Conservation (phyloP, 2,797 vertebrate species). For the Gymnoscopelus braueri region DNA sequence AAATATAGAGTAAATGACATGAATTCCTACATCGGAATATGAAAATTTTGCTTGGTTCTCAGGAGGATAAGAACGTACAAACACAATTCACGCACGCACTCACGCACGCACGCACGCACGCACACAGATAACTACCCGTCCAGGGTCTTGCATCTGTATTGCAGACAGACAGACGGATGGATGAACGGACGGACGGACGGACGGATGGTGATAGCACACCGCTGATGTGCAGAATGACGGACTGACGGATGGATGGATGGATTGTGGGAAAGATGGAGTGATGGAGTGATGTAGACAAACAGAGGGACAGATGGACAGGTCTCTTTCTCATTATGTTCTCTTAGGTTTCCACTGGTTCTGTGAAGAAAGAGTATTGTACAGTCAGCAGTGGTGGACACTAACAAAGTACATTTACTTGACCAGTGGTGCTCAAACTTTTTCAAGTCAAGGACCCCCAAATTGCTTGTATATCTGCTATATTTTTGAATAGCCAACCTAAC, state of each 20-base stretch:
- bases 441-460: too few relatives aligned
- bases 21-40: too few relatives aligned
- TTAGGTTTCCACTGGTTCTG: constrained; percentile 64
- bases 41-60: too few relatives aligned
- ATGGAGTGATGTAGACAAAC: constrained; percentile 77
- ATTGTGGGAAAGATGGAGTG: constrained; percentile 75
- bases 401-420: too few relatives aligned
- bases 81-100: too few relatives aligned
- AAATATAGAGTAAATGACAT: too few relatives aligned
- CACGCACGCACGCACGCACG: too few relatives aligned
- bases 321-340: constrained; percentile 65
- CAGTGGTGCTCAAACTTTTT: too few relatives aligned
- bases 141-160: constrained; percentile 63
- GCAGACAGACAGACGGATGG: constrained; percentile 47
- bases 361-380: constrained; percentile 61
- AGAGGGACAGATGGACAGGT: constrained; percentile 72
- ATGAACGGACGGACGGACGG: constrained; percentile 66
- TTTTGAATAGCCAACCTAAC: too few relatives aligned
- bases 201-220: constrained; percentile 71
- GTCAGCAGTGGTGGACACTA: too few relatives aligned
- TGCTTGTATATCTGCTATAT: too few relatives aligned
- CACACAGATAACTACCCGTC: constrained; percentile 63
- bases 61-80: too few relatives aligned
- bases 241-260: constrained; percentile 71
- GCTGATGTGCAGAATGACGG: constrained; percentile 40